A percentile compares a stretch with the other conserved stretches of the same genome.
Conservation (phyloP, 2,113 vertebrate species). For the Phaethon lepturus region DNA sequence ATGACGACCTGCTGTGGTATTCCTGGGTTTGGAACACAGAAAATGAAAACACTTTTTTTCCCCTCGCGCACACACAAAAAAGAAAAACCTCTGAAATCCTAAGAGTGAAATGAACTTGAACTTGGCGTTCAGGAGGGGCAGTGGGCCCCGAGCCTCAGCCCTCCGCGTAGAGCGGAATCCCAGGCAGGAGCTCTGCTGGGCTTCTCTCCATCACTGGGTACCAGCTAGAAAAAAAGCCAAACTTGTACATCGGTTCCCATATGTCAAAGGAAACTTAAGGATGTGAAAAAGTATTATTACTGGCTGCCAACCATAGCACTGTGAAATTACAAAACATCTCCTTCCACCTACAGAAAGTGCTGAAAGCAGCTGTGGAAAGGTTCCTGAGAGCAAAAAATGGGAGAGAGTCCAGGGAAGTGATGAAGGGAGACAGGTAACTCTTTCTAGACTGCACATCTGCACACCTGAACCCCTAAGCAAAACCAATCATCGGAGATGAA, state of each 20-base stretch:
- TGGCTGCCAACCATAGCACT: not conserved
- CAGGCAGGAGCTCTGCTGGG: too few species aligned
- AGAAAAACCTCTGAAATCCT: too few species aligned
- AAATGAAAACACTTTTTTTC: too few species aligned
- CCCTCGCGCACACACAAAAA: fast-evolving
- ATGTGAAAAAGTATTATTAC: not conserved
- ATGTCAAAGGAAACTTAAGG: not conserved
- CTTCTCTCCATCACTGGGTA: too few species aligned
- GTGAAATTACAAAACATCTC: not conserved
- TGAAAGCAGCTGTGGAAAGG: not conserved
- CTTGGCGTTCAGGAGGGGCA: fast-evolving
- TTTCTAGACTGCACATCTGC: not conserved
- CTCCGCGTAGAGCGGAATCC: too few species aligned
- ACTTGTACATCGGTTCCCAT: not conserved
- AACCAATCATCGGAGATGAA: fast-evolving
- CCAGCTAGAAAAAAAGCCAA: too few species aligned
- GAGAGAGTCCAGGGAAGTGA: not conserved
- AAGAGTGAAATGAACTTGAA: fast-evolving
- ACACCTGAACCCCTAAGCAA: too few species aligned
- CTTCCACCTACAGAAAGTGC: not conserved
- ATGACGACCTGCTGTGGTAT: not conserved
- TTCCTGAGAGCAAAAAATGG: fast-evolving
- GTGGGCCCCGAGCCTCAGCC: fast-evolving
- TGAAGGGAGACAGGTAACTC: not conserved
- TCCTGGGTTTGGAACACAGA: not conserved